Percentiles rank a stretch among this genome's conserved stretches.
Conservation (phyloP, 2,113 vertebrate species). For the Caretta caretta region DNA sequence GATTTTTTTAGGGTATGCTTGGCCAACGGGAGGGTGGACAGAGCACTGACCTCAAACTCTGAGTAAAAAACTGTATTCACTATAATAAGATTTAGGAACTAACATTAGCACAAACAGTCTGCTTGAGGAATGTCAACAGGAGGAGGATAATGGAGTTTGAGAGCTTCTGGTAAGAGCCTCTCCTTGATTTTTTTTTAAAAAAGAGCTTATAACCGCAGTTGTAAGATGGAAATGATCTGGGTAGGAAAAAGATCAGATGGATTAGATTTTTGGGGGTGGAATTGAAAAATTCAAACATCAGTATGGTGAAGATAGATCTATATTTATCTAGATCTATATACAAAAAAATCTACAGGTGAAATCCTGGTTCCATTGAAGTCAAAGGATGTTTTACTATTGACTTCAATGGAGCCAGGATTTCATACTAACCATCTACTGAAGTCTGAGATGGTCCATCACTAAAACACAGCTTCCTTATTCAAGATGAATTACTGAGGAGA, state of each 20-base stretch:
- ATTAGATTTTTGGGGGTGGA: not conserved
- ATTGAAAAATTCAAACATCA: not conserved
- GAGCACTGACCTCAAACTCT: not conserved
- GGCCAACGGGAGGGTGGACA: not conserved
- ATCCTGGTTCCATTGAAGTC: not conserved
- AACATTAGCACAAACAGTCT: accelerated
- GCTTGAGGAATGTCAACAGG: not conserved
- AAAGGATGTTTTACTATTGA: accelerated
- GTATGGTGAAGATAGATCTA: not conserved
- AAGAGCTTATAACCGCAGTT: not conserved
- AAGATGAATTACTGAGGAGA: not conserved
- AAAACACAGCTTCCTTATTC: not conserved
- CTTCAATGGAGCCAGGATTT: accelerated
- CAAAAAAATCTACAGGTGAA: not conserved
- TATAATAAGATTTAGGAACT: not conserved
- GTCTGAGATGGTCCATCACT: not conserved
- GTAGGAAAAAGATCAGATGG: not conserved
- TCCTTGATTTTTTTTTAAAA: accelerated
- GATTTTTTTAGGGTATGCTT: not conserved
- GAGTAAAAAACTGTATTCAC: not conserved
- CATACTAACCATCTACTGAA: accelerated
- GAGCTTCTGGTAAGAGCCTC: not conserved
- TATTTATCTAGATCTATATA: too few species aligned
- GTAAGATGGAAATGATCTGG: accelerated
- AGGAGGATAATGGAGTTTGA: not conserved